Percentiles rank a stretch among this genome's conserved stretches.
Evolutionary conservation across 2,113 vertebrate genomes (phyloP).

Genomic region (Puffinus mauretanicus): DNA sequence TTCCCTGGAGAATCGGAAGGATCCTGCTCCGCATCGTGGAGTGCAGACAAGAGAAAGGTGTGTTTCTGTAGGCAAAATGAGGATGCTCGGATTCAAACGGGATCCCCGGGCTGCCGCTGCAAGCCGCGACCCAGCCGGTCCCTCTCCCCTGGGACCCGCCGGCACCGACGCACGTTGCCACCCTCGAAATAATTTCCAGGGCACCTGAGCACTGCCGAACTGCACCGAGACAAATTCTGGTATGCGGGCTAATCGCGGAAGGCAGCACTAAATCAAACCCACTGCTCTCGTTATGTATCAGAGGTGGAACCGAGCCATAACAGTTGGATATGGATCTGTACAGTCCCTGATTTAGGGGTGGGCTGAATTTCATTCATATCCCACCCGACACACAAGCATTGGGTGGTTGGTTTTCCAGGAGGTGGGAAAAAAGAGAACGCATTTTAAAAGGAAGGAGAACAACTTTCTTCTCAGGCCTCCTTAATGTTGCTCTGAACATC

Average conservation of each 20-base stretch:
- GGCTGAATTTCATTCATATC: not conserved
- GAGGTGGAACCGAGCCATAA: not conserved
- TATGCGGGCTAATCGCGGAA: rapidly evolving
- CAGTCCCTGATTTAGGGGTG: not conserved
- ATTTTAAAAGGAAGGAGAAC: not conserved
- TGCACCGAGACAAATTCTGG: not conserved
- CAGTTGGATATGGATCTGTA: not conserved
- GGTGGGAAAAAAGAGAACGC: not conserved
- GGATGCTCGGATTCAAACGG: rapidly evolving
- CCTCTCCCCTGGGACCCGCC: not conserved
- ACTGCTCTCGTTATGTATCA: rapidly evolving
- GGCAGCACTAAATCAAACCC: not conserved
- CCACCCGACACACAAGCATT: rapidly evolving
- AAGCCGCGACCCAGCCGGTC: not conserved
- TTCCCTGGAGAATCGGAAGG: rapidly evolving
- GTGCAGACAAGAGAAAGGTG: rapidly evolving
- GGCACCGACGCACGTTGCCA: rapidly evolving
- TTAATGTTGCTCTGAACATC: not conserved
- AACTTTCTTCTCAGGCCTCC: not conserved
- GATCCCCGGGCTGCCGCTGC: rapidly evolving
- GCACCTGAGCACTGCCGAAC: not conserved
- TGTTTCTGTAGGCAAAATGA: not conserved
- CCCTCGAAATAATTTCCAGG: not conserved
- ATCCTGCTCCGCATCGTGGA: rapidly evolving
- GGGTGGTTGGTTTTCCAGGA: not conserved